Evolutionary conservation across 2,797 vertebrate genomes (phyloP).

Genomic region (Vespertilio murinus): DNA sequence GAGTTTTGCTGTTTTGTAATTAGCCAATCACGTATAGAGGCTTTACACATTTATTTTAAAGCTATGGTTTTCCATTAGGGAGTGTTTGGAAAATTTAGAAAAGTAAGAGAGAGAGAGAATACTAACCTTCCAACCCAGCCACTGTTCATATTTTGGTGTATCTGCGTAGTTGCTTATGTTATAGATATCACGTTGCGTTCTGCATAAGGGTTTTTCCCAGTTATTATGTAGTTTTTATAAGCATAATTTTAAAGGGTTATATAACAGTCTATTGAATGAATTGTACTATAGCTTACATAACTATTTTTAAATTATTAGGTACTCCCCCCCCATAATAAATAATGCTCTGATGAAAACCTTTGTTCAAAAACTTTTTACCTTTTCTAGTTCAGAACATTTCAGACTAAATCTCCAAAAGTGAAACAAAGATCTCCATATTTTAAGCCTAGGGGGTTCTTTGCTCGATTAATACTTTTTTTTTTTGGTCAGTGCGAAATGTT

Average conservation of each 20-base stretch:
- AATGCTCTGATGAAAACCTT: constrained; percentile 40
- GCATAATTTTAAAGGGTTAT: not conserved
- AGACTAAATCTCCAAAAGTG: not conserved
- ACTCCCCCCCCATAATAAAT: not conserved
- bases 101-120: not conserved
- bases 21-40: not conserved
- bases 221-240: not conserved
- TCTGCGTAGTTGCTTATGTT: not conserved
- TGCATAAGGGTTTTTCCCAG: not conserved
- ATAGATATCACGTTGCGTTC: not conserved
- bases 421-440: not conserved
- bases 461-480: not conserved
- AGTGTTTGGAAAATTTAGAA: not conserved
- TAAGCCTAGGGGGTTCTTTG: not conserved
- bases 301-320: constrained; percentile 1
- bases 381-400: constrained; percentile 14
- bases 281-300: not conserved
- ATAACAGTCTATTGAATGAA: not conserved
- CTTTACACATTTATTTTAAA: not conserved
- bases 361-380: not conserved
- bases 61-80: constrained; percentile 7
- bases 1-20: not conserved
- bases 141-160: not conserved
- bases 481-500: constrained; percentile 65
- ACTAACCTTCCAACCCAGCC: not conserved